Evolutionary conservation across 2,113 vertebrate species (phyloP).

Genomic region (Phocoena phocoena): DNA sequence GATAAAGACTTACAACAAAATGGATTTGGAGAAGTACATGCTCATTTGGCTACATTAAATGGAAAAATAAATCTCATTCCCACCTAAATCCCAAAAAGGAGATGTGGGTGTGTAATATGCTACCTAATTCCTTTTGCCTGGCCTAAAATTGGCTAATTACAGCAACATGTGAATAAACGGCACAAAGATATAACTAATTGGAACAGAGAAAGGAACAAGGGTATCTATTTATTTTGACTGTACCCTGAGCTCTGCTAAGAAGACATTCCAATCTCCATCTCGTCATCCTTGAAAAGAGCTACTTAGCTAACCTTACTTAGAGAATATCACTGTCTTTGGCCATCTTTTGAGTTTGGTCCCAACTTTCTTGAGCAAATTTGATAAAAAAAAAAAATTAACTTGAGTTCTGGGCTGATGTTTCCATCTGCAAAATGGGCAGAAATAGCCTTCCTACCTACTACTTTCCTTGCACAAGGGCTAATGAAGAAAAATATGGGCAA

Average conservation of each 20-base stretch:
- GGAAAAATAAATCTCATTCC: constrained; percentile 63
- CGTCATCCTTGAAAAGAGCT: constrained; percentile 3
- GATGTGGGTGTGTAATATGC: not conserved
- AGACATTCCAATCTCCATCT: not conserved
- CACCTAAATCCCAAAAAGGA: constrained; percentile 56
- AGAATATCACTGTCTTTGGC: not conserved
- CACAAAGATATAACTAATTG: constrained; percentile 24
- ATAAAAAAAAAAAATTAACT: not conserved
- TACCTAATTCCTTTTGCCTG: constrained; percentile 33
- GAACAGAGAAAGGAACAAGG: constrained; percentile 16
- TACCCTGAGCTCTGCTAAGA: constrained; percentile 22
- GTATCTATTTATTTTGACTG: constrained; percentile 39
- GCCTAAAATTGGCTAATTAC: constrained; percentile 50
- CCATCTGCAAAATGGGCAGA: constrained; percentile 16
- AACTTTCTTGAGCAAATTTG: not conserved
- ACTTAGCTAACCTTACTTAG: not conserved
- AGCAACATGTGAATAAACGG: constrained; percentile 43
- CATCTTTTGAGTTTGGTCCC: not conserved
- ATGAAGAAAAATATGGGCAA: not conserved
- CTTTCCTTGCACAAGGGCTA: not conserved
- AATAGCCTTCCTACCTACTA: not conserved
- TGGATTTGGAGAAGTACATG: constrained; percentile 38
- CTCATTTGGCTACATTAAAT: constrained; percentile 42
- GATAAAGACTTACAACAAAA: constrained; percentile 46
- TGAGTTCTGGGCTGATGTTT: not conserved